These are phyloP conservation scores for Morbakka virulenta DNA, from an alignment of 30 jellyfish, hydroid and myxozoan genomes.

Conservation along the genomic window DNA sequence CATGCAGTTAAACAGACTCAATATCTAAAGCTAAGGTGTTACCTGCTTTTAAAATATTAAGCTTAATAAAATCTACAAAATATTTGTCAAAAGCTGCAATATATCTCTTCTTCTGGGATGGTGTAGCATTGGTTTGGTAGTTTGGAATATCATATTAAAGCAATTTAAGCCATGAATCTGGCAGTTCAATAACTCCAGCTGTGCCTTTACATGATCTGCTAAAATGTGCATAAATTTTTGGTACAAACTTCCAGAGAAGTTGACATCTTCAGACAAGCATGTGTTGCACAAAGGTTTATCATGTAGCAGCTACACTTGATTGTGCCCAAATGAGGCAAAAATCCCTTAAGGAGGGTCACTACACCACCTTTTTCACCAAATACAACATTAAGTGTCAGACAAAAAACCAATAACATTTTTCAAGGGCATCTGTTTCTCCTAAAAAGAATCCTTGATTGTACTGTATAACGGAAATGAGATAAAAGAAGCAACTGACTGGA, in stretches of 20 bases:
- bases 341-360: constrained; percentile 4
- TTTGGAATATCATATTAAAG: too few species aligned
- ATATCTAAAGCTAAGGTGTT: too few species aligned
- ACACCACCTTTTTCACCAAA: constrained; percentile 15
- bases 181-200: too few species aligned
- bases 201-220: neutral
- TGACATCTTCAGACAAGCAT: constrained; percentile 26
- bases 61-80: too few species aligned
- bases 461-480: constrained; percentile 2
- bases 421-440: too few species aligned
- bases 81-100: too few species aligned
- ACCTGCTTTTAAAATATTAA: too few species aligned
- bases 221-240: constrained; percentile 29
- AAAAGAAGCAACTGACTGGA: constrained; percentile 15
- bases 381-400: constrained; percentile 41
- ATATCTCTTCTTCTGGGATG: too few species aligned
- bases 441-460: neutral
- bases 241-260: constrained; percentile 10
- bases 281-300: constrained; percentile 15
- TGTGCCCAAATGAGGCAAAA: constrained; percentile 13
- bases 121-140: too few species aligned
- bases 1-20: too few species aligned
- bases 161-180: too few species aligned
- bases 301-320: constrained; percentile 29
- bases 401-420: constrained; percentile 52